Conservation (phyloP, 2,888 invertebrate genomes). For the Drosophila tripunctata region DNA sequence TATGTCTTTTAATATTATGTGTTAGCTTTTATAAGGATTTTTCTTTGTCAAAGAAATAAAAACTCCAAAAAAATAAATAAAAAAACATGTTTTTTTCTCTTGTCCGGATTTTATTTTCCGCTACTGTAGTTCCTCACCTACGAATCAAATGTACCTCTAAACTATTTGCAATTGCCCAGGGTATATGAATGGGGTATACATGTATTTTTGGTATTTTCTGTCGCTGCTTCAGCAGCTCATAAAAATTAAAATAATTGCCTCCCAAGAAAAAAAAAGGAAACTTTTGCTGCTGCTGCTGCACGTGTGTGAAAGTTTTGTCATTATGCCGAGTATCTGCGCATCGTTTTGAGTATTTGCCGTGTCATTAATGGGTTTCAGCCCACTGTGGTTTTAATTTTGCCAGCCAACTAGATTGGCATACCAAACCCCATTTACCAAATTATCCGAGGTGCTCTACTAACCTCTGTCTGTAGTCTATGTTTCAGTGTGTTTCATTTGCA, state of each 20-base stretch:
- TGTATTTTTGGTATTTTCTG: constrained; percentile 12
- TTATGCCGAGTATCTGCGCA: constrained; percentile 60
- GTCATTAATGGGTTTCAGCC: constrained; percentile 61
- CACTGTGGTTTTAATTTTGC: constrained; percentile 11
- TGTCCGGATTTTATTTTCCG: too few species aligned
- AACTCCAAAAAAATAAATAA: too few species aligned
- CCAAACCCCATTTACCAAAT: background rate
- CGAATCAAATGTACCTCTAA: too few species aligned
- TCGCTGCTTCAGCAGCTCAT: constrained; percentile 52
- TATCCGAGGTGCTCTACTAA: too few species aligned
- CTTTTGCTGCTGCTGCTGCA: constrained; percentile 36
- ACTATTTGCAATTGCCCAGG: background rate
- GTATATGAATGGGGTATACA: background rate
- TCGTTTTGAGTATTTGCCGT: constrained; percentile 40
- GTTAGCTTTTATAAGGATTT: too few species aligned
- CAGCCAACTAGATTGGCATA: constrained; percentile 27
- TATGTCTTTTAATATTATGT: too few species aligned
- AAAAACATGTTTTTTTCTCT: too few species aligned
- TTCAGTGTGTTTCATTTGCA: constrained; percentile 40
- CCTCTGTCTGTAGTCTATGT: too few species aligned
- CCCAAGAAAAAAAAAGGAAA: constrained; percentile 34
- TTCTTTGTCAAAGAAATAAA: too few species aligned
- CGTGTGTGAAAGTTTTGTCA: constrained; percentile 62
- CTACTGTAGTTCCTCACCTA: too few species aligned
- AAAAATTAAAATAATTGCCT: constrained; percentile 79